A percentile compares a stretch with the other conserved stretches of the same genome.
These are phyloP conservation scores for Dasyprocta punctata DNA, from an alignment of 2,113 vertebrate species.

Conservation along the genomic window DNA sequence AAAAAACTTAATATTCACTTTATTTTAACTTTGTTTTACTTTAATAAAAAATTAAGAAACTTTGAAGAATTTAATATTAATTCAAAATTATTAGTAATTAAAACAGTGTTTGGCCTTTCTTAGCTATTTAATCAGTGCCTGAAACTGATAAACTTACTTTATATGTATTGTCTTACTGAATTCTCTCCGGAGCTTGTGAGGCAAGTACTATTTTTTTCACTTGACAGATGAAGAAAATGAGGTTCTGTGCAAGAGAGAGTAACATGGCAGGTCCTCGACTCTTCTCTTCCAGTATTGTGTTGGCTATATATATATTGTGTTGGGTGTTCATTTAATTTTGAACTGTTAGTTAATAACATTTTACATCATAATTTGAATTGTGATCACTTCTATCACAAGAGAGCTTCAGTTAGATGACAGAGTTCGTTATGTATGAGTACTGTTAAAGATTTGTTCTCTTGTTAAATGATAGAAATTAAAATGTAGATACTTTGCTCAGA, in stretches of 20 bases:
- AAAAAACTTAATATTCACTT: not conserved
- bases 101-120: slow-evolving; percentile 6
- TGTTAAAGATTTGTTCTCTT: not conserved
- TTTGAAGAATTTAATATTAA: not conserved
- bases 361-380: not conserved
- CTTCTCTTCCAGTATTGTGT: not conserved
- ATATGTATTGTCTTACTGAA: not conserved
- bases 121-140: slow-evolving; percentile 1
- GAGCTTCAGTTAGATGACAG: not conserved
- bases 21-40: not conserved
- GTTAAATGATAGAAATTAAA: slow-evolving; percentile 37
- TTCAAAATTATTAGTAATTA: not conserved
- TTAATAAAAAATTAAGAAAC: not conserved
- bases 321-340: not conserved
- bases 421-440: not conserved
- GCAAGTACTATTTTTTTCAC: not conserved
- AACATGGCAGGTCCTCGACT: not conserved
- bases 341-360: not conserved
- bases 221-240: slow-evolving; percentile 17
- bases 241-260: not conserved
- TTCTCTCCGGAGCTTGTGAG: not conserved
- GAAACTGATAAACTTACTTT: slow-evolving; percentile 19
- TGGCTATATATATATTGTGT: not conserved
- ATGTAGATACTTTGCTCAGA: not conserved
- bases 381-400: not conserved